These are phyloP conservation scores for Cosmia trapezina DNA, from an alignment of 2,888 invertebrate genomes.

Conservation along the genomic window DNA sequence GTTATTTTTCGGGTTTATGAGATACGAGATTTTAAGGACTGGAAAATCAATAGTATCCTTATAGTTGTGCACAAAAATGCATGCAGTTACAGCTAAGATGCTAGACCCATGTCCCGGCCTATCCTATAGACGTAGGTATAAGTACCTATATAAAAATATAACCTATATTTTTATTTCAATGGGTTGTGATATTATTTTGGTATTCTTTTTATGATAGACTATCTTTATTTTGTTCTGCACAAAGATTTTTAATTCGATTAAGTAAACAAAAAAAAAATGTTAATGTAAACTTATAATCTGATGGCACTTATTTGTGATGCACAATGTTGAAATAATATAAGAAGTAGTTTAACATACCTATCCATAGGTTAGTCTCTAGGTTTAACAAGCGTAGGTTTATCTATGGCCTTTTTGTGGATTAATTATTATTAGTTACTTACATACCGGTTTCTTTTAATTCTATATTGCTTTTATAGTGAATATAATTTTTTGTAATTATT, in stretches of 20 bases:
- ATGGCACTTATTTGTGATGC: slow-evolving; percentile 75
- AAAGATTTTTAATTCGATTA: slow-evolving; percentile 27
- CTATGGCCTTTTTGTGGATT: slow-evolving; percentile 29
- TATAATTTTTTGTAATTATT: slow-evolving; percentile 5
- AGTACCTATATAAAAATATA: too few relatives aligned
- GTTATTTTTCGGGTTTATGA: slow-evolving; percentile 27
- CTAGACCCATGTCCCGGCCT: slow-evolving; percentile 3
- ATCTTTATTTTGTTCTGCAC: slow-evolving; percentile 43
- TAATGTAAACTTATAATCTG: slow-evolving; percentile 49
- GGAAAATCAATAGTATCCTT: slow-evolving; percentile 24
- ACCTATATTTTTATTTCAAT: slow-evolving; percentile 18
- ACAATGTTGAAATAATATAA: slow-evolving; percentile 63
- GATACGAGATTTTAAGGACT: slow-evolving; percentile 41
- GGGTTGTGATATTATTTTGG: slow-evolving; percentile 53
- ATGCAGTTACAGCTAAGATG: slow-evolving; percentile 15
- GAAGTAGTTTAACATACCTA: slow-evolving; percentile 41
- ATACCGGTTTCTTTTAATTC: slow-evolving; percentile 8
- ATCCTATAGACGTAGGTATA: background rate
- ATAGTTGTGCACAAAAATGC: slow-evolving; percentile 34
- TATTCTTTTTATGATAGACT: slow-evolving; percentile 14
- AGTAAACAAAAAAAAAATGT: slow-evolving; percentile 26
- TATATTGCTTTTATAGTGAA: slow-evolving; percentile 15
- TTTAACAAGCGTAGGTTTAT: slow-evolving; percentile 37
- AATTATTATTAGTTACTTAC: slow-evolving; percentile 36
- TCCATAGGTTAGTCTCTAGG: slow-evolving; percentile 40